Evolutionary conservation across 2,797 vertebrate species (phyloP).

Genomic region (Cossypha polioptera): DNA sequence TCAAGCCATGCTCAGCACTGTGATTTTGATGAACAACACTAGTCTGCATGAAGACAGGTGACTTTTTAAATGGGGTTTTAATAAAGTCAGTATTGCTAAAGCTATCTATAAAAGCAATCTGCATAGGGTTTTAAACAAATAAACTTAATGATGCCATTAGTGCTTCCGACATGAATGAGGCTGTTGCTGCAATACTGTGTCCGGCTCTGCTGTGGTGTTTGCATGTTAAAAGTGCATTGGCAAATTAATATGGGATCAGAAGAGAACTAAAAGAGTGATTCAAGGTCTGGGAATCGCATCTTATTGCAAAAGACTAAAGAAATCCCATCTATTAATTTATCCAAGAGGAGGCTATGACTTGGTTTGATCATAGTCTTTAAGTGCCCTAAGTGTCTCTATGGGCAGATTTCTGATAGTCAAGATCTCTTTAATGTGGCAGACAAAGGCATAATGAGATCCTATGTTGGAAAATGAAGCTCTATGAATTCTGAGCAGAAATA

Average conservation of each 20-base stretch:
- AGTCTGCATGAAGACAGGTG: neutral
- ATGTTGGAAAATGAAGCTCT: slow-evolving; percentile 18
- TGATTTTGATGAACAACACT: slow-evolving; percentile 36
- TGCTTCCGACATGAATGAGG: neutral
- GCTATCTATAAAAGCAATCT: slow-evolving; percentile 46
- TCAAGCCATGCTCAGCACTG: neutral
- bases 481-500: slow-evolving; percentile 40
- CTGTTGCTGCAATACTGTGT: neutral
- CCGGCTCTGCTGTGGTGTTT: neutral
- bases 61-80: slow-evolving; percentile 56
- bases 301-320: slow-evolving; percentile 43
- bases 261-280: slow-evolving; percentile 18
- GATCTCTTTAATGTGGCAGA: slow-evolving; percentile 65
- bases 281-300: slow-evolving; percentile 27
- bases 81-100: slow-evolving; percentile 38
- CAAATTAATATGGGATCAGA: slow-evolving; percentile 41
- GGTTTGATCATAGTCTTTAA: slow-evolving; percentile 67
- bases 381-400: slow-evolving; percentile 64
- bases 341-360: slow-evolving; percentile 54
- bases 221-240: neutral
- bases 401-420: slow-evolving; percentile 66
- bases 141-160: slow-evolving; percentile 44
- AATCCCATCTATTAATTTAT: slow-evolving; percentile 62
- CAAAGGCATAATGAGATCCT: slow-evolving; percentile 69
- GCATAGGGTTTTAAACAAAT: slow-evolving; percentile 40